A percentile compares a stretch with the other conserved stretches of the same genome.
Conservation (phyloP, 1,140 invertebrate genomes). For the Drosophila insularis region DNA sequence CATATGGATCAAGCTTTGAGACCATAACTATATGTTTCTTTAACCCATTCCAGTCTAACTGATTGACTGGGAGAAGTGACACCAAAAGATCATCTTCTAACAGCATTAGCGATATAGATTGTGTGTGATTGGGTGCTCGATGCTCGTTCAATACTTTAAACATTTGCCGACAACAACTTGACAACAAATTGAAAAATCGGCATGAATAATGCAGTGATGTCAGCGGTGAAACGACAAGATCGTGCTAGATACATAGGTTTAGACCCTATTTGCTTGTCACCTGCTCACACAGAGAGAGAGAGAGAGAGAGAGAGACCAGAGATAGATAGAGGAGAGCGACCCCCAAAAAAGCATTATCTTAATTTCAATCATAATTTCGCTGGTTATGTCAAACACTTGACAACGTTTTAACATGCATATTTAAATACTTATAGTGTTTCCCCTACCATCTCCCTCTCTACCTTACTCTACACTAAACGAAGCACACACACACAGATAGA, state of each 20-base stretch:
- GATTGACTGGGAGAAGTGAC: constrained; percentile 22
- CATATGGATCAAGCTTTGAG: constrained; percentile 34
- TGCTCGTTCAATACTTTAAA: constrained; percentile 12
- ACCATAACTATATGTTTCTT: constrained; percentile 31
- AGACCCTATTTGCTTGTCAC: constrained; percentile 12
- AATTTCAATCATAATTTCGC: constrained; percentile 79
- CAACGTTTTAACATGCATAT: constrained; percentile 42
- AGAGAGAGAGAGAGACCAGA: neutral
- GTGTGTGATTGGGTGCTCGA: constrained; percentile 30
- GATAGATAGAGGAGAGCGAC: neutral
- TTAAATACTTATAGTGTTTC: constrained; percentile 9
- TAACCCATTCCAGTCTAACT: neutral
- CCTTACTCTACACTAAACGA: neutral
- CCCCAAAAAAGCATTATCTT: constrained; percentile 56
- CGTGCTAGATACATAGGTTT: constrained; percentile 32
- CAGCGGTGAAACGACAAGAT: constrained; percentile 38
- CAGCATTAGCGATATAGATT: constrained; percentile 32
- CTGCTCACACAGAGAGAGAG: constrained; percentile 18
- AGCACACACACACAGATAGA: constrained; percentile 22
- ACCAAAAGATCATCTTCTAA: constrained; percentile 29
- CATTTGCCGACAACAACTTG: constrained; percentile 54
- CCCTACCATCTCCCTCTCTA: neutral
- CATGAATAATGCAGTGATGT: constrained; percentile 73
- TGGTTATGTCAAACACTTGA: constrained; percentile 61
- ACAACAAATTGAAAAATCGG: constrained; percentile 41